These are phyloP conservation scores for Magallana nippona DNA, from an alignment of 2,888 invertebrate species.

Conservation along the genomic window DNA sequence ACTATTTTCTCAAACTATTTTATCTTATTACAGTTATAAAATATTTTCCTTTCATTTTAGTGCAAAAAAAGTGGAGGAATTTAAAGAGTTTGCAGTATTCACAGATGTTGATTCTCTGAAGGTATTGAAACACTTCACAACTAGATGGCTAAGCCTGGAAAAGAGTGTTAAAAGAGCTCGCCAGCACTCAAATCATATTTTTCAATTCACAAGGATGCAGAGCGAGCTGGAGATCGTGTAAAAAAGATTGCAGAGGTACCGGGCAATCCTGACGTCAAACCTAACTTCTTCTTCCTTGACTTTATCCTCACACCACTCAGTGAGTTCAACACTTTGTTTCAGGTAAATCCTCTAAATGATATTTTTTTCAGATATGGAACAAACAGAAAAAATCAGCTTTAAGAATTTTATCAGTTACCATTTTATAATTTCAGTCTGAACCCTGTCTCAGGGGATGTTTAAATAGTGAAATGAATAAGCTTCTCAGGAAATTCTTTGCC, in stretches of 20 bases:
- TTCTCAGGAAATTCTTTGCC: too few relatives aligned
- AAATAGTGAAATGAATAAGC: too few relatives aligned
- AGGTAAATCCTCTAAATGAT: background rate
- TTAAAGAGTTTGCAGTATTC: constrained; percentile 39
- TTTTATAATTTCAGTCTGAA: too few relatives aligned
- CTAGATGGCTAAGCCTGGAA: constrained; percentile 40
- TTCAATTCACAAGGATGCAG: constrained; percentile 42
- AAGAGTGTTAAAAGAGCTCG: constrained; percentile 35
- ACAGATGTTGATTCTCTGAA: constrained; percentile 41
- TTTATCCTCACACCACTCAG: constrained; percentile 10
- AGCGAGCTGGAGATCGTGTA: constrained; percentile 39
- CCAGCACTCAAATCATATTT: constrained; percentile 45
- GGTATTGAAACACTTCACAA: constrained; percentile 47
- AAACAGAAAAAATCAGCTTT: too few relatives aligned
- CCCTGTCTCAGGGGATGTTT: too few relatives aligned
- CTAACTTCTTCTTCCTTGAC: constrained; percentile 42
- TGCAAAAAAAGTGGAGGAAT: constrained; percentile 43
- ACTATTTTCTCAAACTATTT: too few relatives aligned
- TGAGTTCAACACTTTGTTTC: constrained; percentile 39
- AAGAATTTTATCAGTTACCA: too few relatives aligned
- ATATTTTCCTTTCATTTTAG: constrained; percentile 27
- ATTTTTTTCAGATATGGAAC: too few relatives aligned
- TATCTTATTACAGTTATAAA: too few relatives aligned
- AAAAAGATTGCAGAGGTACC: constrained; percentile 17
- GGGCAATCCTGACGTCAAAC: constrained; percentile 28